Evolutionary conservation across 2,113 vertebrate genomes (phyloP).

Genomic region (Nicator chloris): DNA sequence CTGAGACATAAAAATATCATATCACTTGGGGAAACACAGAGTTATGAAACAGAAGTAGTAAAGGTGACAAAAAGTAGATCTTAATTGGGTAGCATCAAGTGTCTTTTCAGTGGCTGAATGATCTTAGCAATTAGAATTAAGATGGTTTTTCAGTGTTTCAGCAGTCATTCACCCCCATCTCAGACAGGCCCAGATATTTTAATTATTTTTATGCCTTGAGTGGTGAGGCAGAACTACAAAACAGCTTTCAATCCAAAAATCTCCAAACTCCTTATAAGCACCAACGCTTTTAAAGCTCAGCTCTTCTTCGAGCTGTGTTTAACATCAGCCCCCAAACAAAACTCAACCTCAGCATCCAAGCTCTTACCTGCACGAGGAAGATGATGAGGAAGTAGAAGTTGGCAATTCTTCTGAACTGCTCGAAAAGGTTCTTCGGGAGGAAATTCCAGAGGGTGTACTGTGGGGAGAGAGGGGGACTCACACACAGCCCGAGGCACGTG

Average conservation of each 20-base stretch:
- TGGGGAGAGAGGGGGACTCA: not conserved
- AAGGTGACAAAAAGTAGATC: not conserved
- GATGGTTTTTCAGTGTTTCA: not conserved
- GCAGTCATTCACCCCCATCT: not conserved
- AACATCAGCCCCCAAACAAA: not conserved
- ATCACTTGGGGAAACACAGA: not conserved
- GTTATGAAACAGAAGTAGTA: not conserved
- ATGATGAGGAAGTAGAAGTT: slow-evolving; percentile 99
- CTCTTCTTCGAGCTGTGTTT: not conserved
- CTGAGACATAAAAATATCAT: not conserved
- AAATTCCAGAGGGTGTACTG: slow-evolving; percentile 99
- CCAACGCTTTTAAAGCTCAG: not conserved
- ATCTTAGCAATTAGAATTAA: not conserved
- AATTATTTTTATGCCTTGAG: not conserved
- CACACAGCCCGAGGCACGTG: not conserved
- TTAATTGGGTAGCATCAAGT: not conserved
- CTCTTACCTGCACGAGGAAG: slow-evolving; percentile 95
- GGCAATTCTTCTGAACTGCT: slow-evolving; percentile 98
- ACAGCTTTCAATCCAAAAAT: not conserved
- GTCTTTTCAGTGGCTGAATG: not conserved
- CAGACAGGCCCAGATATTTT: not conserved
- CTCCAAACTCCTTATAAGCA: not conserved
- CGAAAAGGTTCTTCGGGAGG: slow-evolving; percentile 98
- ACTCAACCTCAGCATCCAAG: not conserved
- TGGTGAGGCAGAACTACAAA: not conserved